Conservation (phyloP, 2,797 vertebrate species). For the Pachyuromys duprasi region DNA sequence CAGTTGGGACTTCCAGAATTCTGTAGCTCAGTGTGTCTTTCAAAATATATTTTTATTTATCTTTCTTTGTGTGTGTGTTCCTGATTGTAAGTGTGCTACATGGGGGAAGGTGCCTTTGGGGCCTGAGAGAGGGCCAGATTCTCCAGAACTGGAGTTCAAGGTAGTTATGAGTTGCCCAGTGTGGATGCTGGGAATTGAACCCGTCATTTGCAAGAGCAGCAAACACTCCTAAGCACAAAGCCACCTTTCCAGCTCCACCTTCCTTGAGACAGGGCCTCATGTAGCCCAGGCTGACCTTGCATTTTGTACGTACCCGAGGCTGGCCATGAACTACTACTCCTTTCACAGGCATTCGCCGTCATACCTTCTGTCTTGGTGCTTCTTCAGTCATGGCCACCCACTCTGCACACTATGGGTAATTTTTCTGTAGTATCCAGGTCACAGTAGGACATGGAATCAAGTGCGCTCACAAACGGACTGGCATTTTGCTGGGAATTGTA, state of each 20-base stretch:
- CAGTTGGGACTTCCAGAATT: not conserved
- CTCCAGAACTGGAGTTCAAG: not conserved
- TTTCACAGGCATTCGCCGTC: accelerated
- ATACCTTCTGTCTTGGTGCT: not conserved
- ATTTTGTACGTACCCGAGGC: not conserved
- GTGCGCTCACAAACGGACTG: not conserved
- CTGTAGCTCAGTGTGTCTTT: not conserved
- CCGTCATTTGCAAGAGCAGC: not conserved
- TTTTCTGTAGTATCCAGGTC: not conserved
- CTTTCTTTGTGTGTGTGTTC: not conserved
- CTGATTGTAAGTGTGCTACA: not conserved
- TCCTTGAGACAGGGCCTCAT: not conserved
- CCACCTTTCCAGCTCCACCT: not conserved
- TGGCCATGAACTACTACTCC: not conserved
- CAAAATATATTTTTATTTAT: not conserved
- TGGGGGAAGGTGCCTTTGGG: not conserved
- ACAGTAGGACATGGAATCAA: not conserved
- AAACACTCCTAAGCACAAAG: not conserved
- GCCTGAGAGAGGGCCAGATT: not conserved
- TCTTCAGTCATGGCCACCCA: not conserved
- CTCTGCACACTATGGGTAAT: no score
- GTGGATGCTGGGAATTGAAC: not conserved
- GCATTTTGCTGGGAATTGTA: not conserved
- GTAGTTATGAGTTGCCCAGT: not conserved
- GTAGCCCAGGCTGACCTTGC: not conserved